Evolutionary conservation across 1,140 invertebrate species (phyloP), one percentile per base, ranked within the genome.

Genomic region (Lordiphosa clarofinis): DNA sequence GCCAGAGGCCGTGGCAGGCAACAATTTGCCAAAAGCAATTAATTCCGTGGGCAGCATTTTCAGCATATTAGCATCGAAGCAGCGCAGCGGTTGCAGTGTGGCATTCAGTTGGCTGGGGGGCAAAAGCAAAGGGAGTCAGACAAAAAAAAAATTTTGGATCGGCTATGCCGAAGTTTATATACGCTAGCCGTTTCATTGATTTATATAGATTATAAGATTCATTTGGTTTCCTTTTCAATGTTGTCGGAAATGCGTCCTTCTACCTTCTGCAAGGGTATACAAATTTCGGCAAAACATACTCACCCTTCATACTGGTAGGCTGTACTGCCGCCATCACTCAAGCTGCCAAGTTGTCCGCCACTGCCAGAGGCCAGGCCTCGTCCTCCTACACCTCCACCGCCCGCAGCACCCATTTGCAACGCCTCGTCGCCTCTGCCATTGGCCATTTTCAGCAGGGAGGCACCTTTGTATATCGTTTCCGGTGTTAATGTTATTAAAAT

Each of bases 401-500:
- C 52, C 1, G 49, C 57, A 31, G 6, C 7, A 8, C 7, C 6
- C 28, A 31, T 31, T 31, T 31, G 6, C 28, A 31, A 31, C 28
- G 28, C 28, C 8, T 31, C 28, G 28, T 31, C 28, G 28, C 28
- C 28, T 31, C 28, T 31, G 9, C 73, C 63, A 21, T 69, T 76
- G 55, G 84, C 60, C 53, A 84, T 63, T 69, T 88, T 88, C 31
- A 88, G 61, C 38, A 87, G 47, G 47, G 87, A 88, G 8, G 87
- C 84, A n/a, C 87, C 87, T 71, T 88, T 88, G 81, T 88, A 88
- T 69, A 88, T 87, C 43, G 87, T 88, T 72, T 86, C 87, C 50
- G 87, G 87, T 68, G 87, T 88, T 76, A 88, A 86, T 76, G 87
- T 88, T 78, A 88, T 88, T 87, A 88, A 86, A 79, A 87, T 86